phyloP scores from a whole-genome alignment of 2,888 invertebrate genomes.

The Sminthurinus aureus region DNA sequence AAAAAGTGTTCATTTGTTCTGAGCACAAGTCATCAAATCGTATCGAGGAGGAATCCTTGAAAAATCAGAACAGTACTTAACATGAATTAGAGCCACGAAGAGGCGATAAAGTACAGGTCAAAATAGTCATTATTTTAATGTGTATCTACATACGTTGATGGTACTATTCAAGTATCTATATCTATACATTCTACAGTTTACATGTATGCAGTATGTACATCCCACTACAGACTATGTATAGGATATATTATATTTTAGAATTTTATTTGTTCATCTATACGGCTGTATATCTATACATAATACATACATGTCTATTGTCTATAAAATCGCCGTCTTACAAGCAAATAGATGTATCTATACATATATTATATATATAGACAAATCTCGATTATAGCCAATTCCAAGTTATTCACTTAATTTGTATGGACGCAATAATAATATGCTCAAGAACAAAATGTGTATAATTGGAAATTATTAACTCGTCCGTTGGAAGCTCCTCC shows the following conservation, averaged over 20 bases:
- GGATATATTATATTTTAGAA: too few species aligned
- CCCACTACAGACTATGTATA: neutral
- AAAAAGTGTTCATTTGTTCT: constrained; percentile 32
- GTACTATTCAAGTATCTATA: neutral
- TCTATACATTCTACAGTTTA: too few species aligned
- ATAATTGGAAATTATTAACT: constrained; percentile 10
- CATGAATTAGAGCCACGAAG: constrained; percentile 28
- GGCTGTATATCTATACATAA: too few species aligned
- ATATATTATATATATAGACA: neutral
- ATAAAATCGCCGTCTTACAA: neutral
- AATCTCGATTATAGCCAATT: neutral
- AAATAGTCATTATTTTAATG: constrained; percentile 37
- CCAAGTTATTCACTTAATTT: constrained; percentile 18
- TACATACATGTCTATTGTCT: neutral
- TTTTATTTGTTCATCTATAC: too few species aligned
- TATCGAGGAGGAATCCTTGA: constrained; percentile 29
- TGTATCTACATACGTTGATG: constrained; percentile 4
- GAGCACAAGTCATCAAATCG: constrained; percentile 21
- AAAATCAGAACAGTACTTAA: constrained; percentile 33
- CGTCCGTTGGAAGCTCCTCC: neutral
- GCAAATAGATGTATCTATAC: neutral
- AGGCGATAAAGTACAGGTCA: constrained; percentile 28
- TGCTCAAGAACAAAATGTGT: neutral
- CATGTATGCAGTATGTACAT: neutral
- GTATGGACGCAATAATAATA: neutral